phyloP scores from a whole-genome alignment of 2,888 invertebrate genomes.

The Toxonevra muliebris region DNA sequence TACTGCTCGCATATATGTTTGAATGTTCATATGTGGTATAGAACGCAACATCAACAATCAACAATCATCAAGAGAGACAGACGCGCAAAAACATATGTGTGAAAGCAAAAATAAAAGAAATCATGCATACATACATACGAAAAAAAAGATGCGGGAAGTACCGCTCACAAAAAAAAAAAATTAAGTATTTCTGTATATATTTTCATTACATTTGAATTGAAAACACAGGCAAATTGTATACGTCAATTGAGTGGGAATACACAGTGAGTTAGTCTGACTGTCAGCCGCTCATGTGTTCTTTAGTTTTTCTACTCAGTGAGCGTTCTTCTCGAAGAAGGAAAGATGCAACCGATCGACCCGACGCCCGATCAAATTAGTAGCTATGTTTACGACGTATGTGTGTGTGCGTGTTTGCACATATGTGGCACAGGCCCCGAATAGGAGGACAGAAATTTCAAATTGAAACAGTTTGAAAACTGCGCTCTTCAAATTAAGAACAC shows the following conservation, averaged over 20 bases:
- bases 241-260: slow-evolving; percentile 18
- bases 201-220: slow-evolving; percentile 2
- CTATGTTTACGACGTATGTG: too few species aligned
- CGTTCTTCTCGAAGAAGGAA: too few species aligned
- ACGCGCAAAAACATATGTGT: slow-evolving; percentile 14
- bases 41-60: not conserved
- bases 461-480: slow-evolving; percentile 45
- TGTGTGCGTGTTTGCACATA: too few species aligned
- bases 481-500: slow-evolving; percentile 44
- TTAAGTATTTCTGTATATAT: slow-evolving; percentile 26
- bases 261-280: not conserved
- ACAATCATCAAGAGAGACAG: not conserved
- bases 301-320: too few species aligned
- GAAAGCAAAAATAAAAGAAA: not conserved
- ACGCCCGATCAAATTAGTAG: too few species aligned
- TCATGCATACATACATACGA: not conserved
- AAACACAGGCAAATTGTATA: not conserved
- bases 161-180: slow-evolving; percentile 11
- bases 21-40: not conserved
- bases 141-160: slow-evolving; percentile 37
- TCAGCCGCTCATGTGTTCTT: too few species aligned
- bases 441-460: slow-evolving; percentile 24
- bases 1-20: not conserved
- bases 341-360: too few species aligned
- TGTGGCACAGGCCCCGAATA: not conserved